Conservation (phyloP, 2,888 invertebrate genomes). For the Strigamia transsilvanica region DNA sequence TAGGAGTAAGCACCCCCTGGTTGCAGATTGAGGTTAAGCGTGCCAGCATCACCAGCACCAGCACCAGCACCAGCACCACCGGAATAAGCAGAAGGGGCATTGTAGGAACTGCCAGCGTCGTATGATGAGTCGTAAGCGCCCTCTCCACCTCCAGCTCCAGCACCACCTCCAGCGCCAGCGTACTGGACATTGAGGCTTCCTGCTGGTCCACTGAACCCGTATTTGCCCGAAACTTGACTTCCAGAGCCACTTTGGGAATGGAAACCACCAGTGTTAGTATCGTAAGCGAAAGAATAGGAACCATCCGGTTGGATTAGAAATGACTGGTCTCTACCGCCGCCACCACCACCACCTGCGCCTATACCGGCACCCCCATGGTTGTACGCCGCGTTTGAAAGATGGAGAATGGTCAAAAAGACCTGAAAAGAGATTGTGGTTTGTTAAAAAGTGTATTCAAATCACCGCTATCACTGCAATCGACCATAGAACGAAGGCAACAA, state of each 20-base stretch:
- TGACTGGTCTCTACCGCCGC: not conserved
- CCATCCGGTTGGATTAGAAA: slow-evolving; percentile 62
- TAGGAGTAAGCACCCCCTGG: slow-evolving; percentile 37
- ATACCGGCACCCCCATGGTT: not conserved
- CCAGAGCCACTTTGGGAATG: slow-evolving; percentile 81
- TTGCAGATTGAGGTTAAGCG: slow-evolving; percentile 20
- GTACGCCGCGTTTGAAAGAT: not conserved
- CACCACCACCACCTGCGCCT: not conserved
- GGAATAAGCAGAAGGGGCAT: not conserved
- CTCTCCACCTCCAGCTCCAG: slow-evolving; percentile 13
- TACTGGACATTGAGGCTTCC: slow-evolving; percentile 61
- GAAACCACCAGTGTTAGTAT: slow-evolving; percentile 79
- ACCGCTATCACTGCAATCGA: no score
- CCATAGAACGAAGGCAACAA: no score
- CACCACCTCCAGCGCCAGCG: not conserved
- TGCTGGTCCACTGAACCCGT: slow-evolving; percentile 77
- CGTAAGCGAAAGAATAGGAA: slow-evolving; percentile 80
- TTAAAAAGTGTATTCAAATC: no score
- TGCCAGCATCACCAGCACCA: not conserved
- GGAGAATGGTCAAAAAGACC: not conserved
- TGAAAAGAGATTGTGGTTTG: not conserved
- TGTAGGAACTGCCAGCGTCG: not conserved
- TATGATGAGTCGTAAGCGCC: not conserved
- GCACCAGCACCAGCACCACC: slow-evolving; percentile 4
- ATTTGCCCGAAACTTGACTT: slow-evolving; percentile 81